Percentiles rank a stretch among this genome's conserved stretches.
These are phyloP conservation scores for Muschampia plurimacula DNA, from an alignment of 2,888 invertebrate genomes.

Conservation along the genomic window DNA sequence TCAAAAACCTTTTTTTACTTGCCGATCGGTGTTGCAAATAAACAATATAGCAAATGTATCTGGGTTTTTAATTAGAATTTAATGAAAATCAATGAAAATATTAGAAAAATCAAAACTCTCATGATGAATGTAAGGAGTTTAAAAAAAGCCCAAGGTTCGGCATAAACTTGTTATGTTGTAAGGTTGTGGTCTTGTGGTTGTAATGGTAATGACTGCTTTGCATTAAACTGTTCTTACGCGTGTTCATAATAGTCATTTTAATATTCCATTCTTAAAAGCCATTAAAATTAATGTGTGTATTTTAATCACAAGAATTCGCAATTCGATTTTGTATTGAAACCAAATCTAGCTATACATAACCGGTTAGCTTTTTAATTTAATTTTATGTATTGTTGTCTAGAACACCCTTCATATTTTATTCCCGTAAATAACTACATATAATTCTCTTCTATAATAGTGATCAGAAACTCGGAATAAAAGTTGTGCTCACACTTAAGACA, in stretches of 20 bases:
- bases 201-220: slow-evolving; percentile 34
- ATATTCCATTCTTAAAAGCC: slow-evolving; percentile 31
- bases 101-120: not conserved
- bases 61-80: not conserved
- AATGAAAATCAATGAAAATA: not conserved
- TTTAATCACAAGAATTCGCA: slow-evolving; percentile 33
- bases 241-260: slow-evolving; percentile 35
- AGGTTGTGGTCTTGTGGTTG: slow-evolving; percentile 16
- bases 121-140: not conserved
- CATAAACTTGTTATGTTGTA: slow-evolving; percentile 13
- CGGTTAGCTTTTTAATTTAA: not conserved
- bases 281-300: slow-evolving; percentile 36
- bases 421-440: no score
- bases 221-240: slow-evolving; percentile 33
- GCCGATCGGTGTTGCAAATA: no score
- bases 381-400: not conserved
- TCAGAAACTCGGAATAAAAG: no score
- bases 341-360: not conserved
- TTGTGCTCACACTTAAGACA: no score
- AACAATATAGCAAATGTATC: no score
- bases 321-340: slow-evolving; percentile 31
- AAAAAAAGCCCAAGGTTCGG: slow-evolving; percentile 38
- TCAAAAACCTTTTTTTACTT: not conserved
- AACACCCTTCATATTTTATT: not conserved
- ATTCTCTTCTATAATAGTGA: no score